Evolutionary conservation across 2,888 invertebrate genomes (phyloP).

Genomic region (Anagyrus pseudococci): DNA sequence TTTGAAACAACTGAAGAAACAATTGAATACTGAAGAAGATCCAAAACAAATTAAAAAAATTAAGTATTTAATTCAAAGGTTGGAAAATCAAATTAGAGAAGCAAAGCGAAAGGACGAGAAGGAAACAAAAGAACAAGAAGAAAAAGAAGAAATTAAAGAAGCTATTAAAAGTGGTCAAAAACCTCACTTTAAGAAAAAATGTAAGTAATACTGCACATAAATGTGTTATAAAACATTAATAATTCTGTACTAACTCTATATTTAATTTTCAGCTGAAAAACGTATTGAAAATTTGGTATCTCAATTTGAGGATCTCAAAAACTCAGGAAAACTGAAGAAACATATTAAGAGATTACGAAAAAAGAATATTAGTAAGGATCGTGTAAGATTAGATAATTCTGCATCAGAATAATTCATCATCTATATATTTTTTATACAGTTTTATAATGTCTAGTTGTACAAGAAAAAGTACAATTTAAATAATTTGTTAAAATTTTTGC

Average conservation of each 20-base stretch:
- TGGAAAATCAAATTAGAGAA: conserved; percentile 81
- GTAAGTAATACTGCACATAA: conserved; percentile 63
- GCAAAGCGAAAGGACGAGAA: conserved; percentile 67
- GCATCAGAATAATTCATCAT: conserved; percentile 25
- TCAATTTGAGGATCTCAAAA: conserved; percentile 82
- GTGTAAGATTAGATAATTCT: conserved; percentile 43
- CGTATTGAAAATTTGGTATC: conserved; percentile 77
- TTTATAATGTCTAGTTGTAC: too few relatives aligned
- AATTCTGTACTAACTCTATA: conserved; percentile 3
- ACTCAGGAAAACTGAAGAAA: conserved; percentile 77
- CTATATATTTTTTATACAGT: conserved; percentile 11
- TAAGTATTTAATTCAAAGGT: conserved; percentile 74
- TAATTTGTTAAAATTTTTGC: too few relatives aligned
- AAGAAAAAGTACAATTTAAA: too few relatives aligned
- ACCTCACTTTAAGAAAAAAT: conserved; percentile 76
- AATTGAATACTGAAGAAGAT: conserved; percentile 69
- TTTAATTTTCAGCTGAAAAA: conserved; percentile 74
- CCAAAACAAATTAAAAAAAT: conserved; percentile 71
- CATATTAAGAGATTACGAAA: conserved; percentile 83
- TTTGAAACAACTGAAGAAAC: conserved; percentile 68
- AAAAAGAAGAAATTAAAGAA: conserved; percentile 67
- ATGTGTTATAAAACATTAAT: conserved; percentile 4
- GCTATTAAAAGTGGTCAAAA: conserved; percentile 73
- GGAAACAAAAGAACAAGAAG: conserved; percentile 65
- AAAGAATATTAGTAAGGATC: conserved; percentile 67